Percentiles rank a stretch among this genome's conserved stretches.
These are phyloP conservation scores for Catocala nupta DNA, from an alignment of 2,888 invertebrate genomes.

Conservation along the genomic window DNA sequence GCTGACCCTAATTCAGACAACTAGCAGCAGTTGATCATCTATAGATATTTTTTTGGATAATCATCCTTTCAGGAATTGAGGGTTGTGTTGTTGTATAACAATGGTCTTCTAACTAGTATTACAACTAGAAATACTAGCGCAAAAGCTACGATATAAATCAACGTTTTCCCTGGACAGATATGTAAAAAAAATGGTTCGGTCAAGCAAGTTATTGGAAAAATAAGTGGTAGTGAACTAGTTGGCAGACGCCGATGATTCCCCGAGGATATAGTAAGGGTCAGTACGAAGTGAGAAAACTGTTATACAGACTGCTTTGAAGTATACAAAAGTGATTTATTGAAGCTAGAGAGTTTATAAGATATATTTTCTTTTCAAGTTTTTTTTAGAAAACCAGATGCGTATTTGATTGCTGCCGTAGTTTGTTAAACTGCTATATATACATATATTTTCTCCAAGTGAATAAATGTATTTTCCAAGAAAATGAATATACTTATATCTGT, in stretches of 20 bases:
- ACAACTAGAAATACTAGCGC: neutral
- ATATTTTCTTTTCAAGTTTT: neutral
- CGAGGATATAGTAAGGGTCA: slow-evolving; percentile 17
- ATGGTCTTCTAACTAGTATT: neutral
- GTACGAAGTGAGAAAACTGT: slow-evolving; percentile 10
- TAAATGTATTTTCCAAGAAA: too few relatives aligned
- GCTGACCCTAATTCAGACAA: too few relatives aligned
- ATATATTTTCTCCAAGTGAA: neutral
- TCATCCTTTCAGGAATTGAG: too few relatives aligned
- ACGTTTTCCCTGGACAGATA: slow-evolving; percentile 23
- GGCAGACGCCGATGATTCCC: slow-evolving; percentile 22
- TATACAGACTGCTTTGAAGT: slow-evolving; percentile 15
- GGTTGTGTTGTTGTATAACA: neutral
- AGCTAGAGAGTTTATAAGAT: slow-evolving; percentile 5
- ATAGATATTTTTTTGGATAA: too few relatives aligned
- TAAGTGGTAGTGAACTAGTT: slow-evolving; percentile 28
- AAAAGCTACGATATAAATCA: slow-evolving; percentile 41
- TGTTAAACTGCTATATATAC: neutral
- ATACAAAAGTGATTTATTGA: slow-evolving; percentile 26
- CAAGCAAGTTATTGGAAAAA: slow-evolving; percentile 28
- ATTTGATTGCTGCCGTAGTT: neutral
- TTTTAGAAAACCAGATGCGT: neutral
- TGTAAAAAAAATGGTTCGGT: slow-evolving; percentile 25
- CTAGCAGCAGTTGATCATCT: too few relatives aligned
- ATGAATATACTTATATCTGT: too few relatives aligned